Evolutionary conservation across 2,888 invertebrate genomes (phyloP).

Genomic region (Tuberolachnus salignus): DNA sequence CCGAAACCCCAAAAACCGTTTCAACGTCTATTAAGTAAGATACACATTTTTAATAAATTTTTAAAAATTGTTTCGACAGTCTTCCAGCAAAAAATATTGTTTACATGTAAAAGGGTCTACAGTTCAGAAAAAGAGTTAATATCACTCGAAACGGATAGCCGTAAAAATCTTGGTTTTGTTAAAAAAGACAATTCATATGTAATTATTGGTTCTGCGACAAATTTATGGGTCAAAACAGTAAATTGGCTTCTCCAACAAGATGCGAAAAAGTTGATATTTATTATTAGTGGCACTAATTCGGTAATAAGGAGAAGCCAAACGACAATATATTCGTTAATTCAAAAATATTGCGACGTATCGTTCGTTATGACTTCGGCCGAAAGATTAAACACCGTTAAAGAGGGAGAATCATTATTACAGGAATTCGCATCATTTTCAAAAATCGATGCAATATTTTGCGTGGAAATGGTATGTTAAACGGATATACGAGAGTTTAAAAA

Average conservation of each 20-base stretch:
- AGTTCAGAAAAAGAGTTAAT: constrained; percentile 2
- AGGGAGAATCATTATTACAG: constrained; percentile 56
- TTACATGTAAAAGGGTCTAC: neutral
- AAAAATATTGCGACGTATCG: constrained; percentile 51
- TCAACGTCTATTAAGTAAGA: constrained; percentile 4
- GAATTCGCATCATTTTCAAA: constrained; percentile 42
- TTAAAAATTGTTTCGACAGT: neutral
- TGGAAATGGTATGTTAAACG: constrained; percentile 51
- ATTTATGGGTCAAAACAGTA: constrained; percentile 62
- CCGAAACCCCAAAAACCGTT: neutral
- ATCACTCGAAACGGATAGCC: neutral
- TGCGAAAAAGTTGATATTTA: constrained; percentile 57
- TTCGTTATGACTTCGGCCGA: constrained; percentile 50
- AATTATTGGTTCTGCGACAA: constrained; percentile 57
- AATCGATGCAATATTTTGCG: constrained; percentile 57
- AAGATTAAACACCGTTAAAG: constrained; percentile 33
- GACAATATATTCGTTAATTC: constrained; percentile 51
- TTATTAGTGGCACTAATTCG: constrained; percentile 35
- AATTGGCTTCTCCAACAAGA: constrained; percentile 58
- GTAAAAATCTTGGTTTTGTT: neutral
- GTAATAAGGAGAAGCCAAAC: constrained; percentile 36
- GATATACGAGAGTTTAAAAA: neutral
- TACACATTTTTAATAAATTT: neutral
- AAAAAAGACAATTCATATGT: constrained; percentile 35
- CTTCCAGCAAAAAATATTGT: neutral